Evolutionary conservation across 2,113 vertebrate species (phyloP).

Genomic region (Syrmaticus mikado): DNA sequence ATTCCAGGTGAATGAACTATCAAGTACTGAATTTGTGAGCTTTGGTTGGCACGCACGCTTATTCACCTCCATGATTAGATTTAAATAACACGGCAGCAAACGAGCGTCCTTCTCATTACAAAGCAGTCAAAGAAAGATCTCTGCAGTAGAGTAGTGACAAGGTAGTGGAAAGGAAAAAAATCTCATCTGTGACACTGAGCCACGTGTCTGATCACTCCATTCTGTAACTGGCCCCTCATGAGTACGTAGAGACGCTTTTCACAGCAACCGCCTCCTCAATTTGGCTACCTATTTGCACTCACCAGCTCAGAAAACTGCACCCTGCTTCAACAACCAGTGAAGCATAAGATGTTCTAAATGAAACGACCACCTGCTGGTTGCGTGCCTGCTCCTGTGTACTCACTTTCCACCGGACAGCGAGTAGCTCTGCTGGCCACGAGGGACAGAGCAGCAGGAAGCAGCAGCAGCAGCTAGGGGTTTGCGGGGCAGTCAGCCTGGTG

Average conservation of each 20-base stretch:
- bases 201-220: neutral
- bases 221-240: neutral
- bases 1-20: neutral
- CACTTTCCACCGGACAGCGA: accelerated
- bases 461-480: neutral
- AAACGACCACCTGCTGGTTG: neutral
- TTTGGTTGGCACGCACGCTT: neutral
- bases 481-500: neutral
- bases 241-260: neutral
- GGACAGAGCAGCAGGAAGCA: neutral
- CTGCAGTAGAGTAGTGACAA: neutral
- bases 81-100: neutral
- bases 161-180: neutral
- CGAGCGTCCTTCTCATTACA: neutral
- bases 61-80: neutral
- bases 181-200: neutral
- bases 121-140: neutral
- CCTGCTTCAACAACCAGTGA: neutral
- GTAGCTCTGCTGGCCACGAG: accelerated
- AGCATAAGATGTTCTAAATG: neutral
- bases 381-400: neutral
- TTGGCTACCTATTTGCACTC: neutral
- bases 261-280: neutral
- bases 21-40: accelerated
- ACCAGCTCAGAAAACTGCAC: neutral